Percentiles rank a stretch among this genome's conserved stretches.
phyloP scores from a whole-genome alignment of 2,888 invertebrate species.

The Morpho achilles region DNA sequence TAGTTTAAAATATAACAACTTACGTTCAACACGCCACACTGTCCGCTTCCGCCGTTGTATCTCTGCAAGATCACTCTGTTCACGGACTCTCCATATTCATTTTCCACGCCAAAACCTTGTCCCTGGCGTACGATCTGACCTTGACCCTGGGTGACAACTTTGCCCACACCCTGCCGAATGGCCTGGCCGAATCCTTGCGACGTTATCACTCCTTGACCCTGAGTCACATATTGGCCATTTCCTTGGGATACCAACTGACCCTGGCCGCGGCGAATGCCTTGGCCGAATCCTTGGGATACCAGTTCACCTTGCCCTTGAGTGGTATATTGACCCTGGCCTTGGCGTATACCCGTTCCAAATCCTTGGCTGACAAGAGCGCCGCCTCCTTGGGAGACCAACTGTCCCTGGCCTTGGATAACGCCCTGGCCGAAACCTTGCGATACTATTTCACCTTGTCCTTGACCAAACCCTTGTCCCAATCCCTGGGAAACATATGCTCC shows the following conservation, averaged over 20 bases:
- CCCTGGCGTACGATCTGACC: conserved; percentile 36
- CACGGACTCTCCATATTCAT: conserved; percentile 48
- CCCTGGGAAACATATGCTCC: conserved; percentile 22
- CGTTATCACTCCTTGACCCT: conserved; percentile 22
- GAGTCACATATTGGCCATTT: conserved; percentile 29
- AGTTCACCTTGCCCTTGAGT: conserved; percentile 25
- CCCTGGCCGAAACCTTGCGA: conserved; percentile 24
- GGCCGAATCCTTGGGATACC: conserved; percentile 22
- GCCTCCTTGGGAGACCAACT: conserved; percentile 16
- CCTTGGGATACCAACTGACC: conserved; percentile 25
- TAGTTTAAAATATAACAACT: conserved; percentile 36
- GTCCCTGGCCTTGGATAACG: conserved; percentile 37
- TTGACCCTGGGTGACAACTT: conserved; percentile 29
- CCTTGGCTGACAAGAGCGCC: conserved; percentile 12
- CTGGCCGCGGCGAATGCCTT: conserved; percentile 21
- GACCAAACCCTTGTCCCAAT: conserved; percentile 23
- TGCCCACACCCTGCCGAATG: conserved; percentile 33
- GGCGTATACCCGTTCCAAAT: conserved; percentile 10
- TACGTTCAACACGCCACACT: conserved; percentile 63
- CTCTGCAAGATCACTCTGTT: conserved; percentile 51
- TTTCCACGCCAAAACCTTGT: conserved; percentile 41
- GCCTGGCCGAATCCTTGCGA: conserved; percentile 28
- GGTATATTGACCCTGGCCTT: conserved; percentile 35
- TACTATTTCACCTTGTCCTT: conserved; percentile 23
- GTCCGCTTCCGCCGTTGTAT: conserved; percentile 47